phyloP scores from a whole-genome alignment of 2,113 vertebrate species.

The Riparia riparia region DNA sequence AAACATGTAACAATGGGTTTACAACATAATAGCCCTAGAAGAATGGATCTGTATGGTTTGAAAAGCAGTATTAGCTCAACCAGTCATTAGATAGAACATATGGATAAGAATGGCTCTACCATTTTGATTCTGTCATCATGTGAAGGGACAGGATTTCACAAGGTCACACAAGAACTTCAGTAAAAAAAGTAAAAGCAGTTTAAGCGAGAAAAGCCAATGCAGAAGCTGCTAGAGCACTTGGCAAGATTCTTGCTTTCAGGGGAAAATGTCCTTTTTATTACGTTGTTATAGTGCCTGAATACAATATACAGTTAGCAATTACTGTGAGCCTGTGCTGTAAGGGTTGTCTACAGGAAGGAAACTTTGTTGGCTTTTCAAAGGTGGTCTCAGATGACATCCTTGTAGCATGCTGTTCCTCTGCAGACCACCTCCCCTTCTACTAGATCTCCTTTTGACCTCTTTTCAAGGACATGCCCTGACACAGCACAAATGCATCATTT shows the following conservation, averaged over 20 bases:
- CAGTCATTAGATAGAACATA: neutral
- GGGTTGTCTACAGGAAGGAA: neutral
- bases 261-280: neutral
- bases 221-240: neutral
- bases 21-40: neutral
- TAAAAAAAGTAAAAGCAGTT: neutral
- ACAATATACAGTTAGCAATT: neutral
- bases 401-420: neutral
- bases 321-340: neutral
- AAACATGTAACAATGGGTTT: neutral
- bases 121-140: neutral
- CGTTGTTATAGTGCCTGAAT: neutral
- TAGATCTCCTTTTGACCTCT: neutral
- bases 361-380: neutral
- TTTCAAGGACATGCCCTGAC: neutral
- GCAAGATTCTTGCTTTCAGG: neutral
- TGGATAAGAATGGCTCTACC: constrained; percentile 7
- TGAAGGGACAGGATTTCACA: constrained; percentile 12
- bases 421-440: neutral
- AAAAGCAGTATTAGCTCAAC: neutral
- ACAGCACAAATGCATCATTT: neutral
- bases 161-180: neutral
- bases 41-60: neutral
- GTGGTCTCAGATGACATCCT: neutral
- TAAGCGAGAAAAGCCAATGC: neutral